Evolutionary conservation across 2,797 vertebrate genomes (phyloP).

Genomic region (Argya squamiceps): DNA sequence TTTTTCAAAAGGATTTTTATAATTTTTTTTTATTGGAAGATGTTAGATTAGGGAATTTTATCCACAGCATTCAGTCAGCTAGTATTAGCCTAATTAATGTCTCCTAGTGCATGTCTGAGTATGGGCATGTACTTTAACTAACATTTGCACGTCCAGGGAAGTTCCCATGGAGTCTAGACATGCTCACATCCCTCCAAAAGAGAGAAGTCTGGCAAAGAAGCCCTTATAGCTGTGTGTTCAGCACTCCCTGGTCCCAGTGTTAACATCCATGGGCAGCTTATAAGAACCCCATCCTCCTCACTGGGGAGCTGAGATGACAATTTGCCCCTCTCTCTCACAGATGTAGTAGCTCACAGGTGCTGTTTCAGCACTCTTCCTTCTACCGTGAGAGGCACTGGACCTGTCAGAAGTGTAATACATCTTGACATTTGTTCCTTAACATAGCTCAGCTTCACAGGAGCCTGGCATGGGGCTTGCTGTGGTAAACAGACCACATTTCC

Average conservation of each 20-base stretch:
- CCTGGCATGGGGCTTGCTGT: background rate
- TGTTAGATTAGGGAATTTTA: background rate
- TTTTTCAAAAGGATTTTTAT: background rate
- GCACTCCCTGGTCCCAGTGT: background rate
- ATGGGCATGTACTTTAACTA: background rate
- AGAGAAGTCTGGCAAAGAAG: background rate
- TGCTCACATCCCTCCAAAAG: background rate
- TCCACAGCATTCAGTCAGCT: background rate
- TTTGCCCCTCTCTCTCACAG: background rate
- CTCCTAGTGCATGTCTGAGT: background rate
- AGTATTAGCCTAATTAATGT: background rate
- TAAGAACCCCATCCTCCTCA: background rate
- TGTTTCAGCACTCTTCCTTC: background rate
- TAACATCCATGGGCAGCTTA: background rate
- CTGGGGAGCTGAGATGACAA: background rate
- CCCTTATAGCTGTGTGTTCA: rapidly evolving
- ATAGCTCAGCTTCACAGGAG: background rate
- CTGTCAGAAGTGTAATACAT: background rate
- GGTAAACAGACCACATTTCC: background rate
- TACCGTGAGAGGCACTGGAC: background rate
- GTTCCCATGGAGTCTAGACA: background rate
- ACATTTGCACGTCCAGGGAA: background rate
- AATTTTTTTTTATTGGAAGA: background rate
- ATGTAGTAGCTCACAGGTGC: background rate
- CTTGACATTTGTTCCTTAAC: constrained; percentile 13